Conservation (phyloP, 2,113 vertebrate genomes). For the Equus quagga region DNA sequence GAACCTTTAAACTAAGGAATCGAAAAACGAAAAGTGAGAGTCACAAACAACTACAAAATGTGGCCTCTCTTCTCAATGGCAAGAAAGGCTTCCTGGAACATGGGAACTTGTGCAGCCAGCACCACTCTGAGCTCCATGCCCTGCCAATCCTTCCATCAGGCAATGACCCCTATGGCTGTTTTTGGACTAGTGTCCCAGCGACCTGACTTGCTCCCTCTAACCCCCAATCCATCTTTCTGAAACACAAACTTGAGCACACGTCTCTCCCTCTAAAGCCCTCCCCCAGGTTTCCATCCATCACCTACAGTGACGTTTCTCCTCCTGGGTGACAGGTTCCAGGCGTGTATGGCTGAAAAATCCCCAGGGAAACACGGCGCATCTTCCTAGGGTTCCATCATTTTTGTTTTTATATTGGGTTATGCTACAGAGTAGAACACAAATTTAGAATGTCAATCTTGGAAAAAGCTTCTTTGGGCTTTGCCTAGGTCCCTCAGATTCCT, state of each 20-base stretch:
- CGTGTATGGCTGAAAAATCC: accelerated
- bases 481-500: background rate
- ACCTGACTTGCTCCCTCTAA: background rate
- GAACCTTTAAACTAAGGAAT: background rate
- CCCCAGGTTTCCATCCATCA: background rate
- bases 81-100: background rate
- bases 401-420: background rate
- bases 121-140: background rate
- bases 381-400: background rate
- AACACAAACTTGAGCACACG: background rate
- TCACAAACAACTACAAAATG: background rate
- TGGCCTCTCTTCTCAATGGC: accelerated
- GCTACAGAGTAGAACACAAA: background rate
- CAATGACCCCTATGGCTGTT: background rate
- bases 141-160: background rate
- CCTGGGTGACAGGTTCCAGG: background rate
- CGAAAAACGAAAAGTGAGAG: background rate
- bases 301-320: background rate
- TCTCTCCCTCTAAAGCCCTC: background rate
- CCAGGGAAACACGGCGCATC: background rate
- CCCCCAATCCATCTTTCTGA: background rate
- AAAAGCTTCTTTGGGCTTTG: background rate
- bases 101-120: background rate
- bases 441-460: background rate
- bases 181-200: background rate